Percentiles rank a stretch among this genome's conserved stretches.
Evolutionary conservation across 2,888 invertebrate species (phyloP).

Genomic region (Frankliniella fusca): DNA sequence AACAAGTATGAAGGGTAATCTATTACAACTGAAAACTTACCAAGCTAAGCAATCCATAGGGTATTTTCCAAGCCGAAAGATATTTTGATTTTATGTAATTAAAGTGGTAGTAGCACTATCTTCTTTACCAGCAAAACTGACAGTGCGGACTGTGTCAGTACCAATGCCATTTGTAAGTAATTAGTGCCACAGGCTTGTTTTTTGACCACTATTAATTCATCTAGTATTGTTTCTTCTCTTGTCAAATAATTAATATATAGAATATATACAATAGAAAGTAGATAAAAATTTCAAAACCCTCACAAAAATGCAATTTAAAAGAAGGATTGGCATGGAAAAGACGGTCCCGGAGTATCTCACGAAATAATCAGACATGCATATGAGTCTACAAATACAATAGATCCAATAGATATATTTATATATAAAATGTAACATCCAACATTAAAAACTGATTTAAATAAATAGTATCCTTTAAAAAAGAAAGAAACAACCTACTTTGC

Average conservation of each 20-base stretch:
- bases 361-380: not conserved
- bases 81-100: not conserved
- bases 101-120: not conserved
- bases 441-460: slow-evolving; percentile 11
- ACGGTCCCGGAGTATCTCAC: not conserved
- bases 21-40: not conserved
- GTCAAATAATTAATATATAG: not conserved
- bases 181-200: not conserved
- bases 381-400: slow-evolving; percentile 1
- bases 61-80: not conserved
- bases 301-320: slow-evolving; percentile 33
- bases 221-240: too few species aligned
- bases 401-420: not conserved
- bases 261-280: slow-evolving; percentile 25
- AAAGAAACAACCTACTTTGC: not conserved
- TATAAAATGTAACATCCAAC: slow-evolving; percentile 17
- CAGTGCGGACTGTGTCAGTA: not conserved
- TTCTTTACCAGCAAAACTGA: not conserved
- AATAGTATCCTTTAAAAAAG: not conserved
- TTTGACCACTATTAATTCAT: too few species aligned
- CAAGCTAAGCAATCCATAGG: not conserved
- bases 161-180: not conserved
- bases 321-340: not conserved
- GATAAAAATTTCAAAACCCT: slow-evolving; percentile 33
- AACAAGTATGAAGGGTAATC: not conserved